phyloP scores from a whole-genome alignment of 2,113 vertebrate genomes.

The Vanacampus margaritifer region DNA sequence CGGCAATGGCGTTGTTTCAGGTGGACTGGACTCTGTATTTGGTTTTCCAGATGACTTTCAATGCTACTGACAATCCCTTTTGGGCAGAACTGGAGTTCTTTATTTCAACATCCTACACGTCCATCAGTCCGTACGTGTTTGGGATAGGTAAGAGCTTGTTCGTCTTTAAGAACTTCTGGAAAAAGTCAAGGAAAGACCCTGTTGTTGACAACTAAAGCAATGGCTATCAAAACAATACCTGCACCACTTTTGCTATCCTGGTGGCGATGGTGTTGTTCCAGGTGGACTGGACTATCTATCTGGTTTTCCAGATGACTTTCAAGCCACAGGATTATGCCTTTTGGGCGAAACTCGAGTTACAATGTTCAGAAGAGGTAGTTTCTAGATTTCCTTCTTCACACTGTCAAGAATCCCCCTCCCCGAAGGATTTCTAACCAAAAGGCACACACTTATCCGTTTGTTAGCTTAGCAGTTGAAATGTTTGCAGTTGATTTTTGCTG shows the following conservation, averaged over 20 bases:
- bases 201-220: too few species aligned
- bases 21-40: constrained; percentile 69
- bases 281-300: constrained; percentile 68
- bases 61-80: constrained; percentile 7
- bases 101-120: constrained; percentile 60
- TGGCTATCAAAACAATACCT: too few species aligned
- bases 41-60: constrained; percentile 51
- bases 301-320: constrained; percentile 57
- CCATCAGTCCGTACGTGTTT: constrained; percentile 71
- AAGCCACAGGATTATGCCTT: constrained; percentile 9
- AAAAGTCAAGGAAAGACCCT: neutral
- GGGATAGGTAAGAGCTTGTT: constrained; percentile 69
- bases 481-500: too few species aligned
- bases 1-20: constrained; percentile 70
- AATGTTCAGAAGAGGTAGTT: constrained; percentile 9
- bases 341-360: constrained; percentile 64
- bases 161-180: constrained; percentile 39
- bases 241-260: too few species aligned
- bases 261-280: constrained; percentile 53
- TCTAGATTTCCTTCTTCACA: neutral
- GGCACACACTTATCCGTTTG: too few species aligned
- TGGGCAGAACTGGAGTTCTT: constrained; percentile 69
- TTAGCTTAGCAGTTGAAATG: too few species aligned
- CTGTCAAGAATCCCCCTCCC: too few species aligned
- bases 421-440: too few species aligned